These are phyloP conservation scores for Chaenodraco wilsoni DNA, from an alignment of 2,797 vertebrate species.

Conservation along the genomic window DNA sequence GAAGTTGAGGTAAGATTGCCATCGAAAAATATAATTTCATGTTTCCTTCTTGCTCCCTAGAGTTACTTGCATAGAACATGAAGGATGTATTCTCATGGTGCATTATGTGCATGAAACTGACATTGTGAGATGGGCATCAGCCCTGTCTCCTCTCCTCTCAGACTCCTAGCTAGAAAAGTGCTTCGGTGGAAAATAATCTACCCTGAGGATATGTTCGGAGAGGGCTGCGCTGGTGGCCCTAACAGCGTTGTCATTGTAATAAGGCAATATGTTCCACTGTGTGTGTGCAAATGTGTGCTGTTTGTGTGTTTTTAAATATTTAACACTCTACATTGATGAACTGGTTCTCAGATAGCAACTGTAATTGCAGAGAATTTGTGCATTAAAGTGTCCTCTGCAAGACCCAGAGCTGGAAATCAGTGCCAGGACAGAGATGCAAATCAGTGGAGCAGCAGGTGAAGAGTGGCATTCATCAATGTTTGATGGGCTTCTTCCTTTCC, in stretches of 20 bases:
- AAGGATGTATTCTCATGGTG: constrained; percentile 29
- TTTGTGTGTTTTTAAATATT: constrained; percentile 16
- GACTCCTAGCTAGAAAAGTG: constrained; percentile 36
- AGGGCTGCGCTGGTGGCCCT: constrained; percentile 37
- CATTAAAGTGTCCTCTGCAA: constrained; percentile 36
- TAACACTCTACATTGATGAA: constrained; percentile 29
- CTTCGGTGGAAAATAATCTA: constrained; percentile 57
- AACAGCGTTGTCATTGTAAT: constrained; percentile 35
- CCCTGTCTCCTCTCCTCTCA: constrained; percentile 23
- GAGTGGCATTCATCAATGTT: constrained; percentile 80
- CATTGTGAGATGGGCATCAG: constrained; percentile 28
- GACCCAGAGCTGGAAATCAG: constrained; percentile 56
- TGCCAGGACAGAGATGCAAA: constrained; percentile 66
- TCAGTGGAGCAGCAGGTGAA: constrained; percentile 64
- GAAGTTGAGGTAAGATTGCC: not conserved
- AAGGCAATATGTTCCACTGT: constrained; percentile 30
- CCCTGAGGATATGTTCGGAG: constrained; percentile 46
- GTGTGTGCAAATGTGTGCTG: not conserved
- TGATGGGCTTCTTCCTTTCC: constrained; percentile 69
- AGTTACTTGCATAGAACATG: constrained; percentile 14
- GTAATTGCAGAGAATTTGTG: constrained; percentile 37
- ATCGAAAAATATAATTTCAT: constrained; percentile 18
- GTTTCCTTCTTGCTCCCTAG: constrained; percentile 8
- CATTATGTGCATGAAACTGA: constrained; percentile 37
- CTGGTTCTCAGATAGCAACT: constrained; percentile 18